These are phyloP conservation scores for Aphrophora alni DNA, from an alignment of 2,888 invertebrate species.

Conservation along the genomic window DNA sequence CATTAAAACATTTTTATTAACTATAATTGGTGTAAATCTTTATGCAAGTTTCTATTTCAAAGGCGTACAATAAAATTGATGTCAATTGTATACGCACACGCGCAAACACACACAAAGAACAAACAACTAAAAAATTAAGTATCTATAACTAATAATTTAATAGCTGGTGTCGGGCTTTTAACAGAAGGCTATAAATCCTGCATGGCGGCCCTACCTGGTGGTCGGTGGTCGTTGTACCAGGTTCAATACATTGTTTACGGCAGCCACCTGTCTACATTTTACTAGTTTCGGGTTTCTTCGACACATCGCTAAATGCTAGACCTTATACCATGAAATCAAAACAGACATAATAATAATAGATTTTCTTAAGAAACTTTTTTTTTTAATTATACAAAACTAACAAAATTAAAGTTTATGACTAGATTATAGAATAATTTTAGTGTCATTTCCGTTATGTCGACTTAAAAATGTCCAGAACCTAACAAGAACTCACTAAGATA, in stretches of 20 bases:
- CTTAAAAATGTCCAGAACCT: too few species aligned
- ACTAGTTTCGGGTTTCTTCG: too few species aligned
- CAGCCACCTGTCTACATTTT: conserved; percentile 1
- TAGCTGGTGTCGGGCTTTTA: conserved; percentile 29
- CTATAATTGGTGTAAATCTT: too few species aligned
- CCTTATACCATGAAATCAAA: too few species aligned
- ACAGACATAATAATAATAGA: too few species aligned
- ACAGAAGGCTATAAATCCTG: conserved; percentile 23
- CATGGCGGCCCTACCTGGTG: neutral
- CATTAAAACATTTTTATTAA: too few species aligned
- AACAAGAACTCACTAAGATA: too few species aligned
- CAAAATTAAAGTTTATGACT: too few species aligned
- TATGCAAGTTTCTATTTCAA: neutral
- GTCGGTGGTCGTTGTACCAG: neutral
- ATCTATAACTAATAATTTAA: conserved; percentile 39
- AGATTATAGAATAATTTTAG: too few species aligned
- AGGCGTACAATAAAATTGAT: neutral
- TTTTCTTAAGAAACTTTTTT: too few species aligned
- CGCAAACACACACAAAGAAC: neutral
- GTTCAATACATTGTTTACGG: conserved; percentile 24
- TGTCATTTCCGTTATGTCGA: too few species aligned
- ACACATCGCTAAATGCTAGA: neutral
- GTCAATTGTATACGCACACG: neutral
- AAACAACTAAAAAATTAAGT: conserved; percentile 36
- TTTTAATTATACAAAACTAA: too few species aligned